Conservation (phyloP, 1,140 invertebrate genomes). For the Tetramorium parvispinum region DNA sequence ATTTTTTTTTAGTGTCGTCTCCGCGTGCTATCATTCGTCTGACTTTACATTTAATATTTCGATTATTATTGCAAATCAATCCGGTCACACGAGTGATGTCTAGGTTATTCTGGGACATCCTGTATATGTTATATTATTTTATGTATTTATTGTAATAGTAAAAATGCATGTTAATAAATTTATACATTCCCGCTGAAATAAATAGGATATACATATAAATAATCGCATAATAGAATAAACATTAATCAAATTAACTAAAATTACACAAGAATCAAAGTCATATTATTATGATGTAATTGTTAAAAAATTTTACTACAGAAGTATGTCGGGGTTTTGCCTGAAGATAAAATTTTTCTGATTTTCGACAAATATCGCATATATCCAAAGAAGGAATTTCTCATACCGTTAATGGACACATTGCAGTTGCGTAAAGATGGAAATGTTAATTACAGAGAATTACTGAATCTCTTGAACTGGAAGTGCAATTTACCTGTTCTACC, state of each 20-base stretch:
- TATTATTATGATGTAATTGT: background rate
- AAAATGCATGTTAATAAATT: background rate
- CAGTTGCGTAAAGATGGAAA: slow-evolving; percentile 50
- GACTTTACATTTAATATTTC: too few species aligned
- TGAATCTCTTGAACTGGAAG: slow-evolving; percentile 74
- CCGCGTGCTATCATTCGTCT: too few species aligned
- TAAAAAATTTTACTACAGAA: slow-evolving; percentile 51
- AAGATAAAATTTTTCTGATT: slow-evolving; percentile 55
- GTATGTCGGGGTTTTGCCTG: slow-evolving; percentile 18
- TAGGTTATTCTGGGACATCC: too few species aligned
- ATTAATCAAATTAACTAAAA: background rate
- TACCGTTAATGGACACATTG: slow-evolving; percentile 64
- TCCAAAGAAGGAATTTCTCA: slow-evolving; percentile 52
- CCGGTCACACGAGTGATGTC: too few species aligned
- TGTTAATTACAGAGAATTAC: slow-evolving; percentile 64
- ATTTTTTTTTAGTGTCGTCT: too few species aligned
- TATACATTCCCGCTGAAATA: background rate
- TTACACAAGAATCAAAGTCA: background rate
- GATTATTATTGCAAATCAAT: too few species aligned
- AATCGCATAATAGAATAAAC: too few species aligned
- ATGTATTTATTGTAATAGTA: background rate
- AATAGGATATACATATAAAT: background rate
- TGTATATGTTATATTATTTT: background rate
- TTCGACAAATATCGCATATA: slow-evolving; percentile 58
- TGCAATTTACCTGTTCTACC: slow-evolving; percentile 65